phyloP scores from a whole-genome alignment of 2,888 invertebrate genomes.

The Cordilura impudica region DNA sequence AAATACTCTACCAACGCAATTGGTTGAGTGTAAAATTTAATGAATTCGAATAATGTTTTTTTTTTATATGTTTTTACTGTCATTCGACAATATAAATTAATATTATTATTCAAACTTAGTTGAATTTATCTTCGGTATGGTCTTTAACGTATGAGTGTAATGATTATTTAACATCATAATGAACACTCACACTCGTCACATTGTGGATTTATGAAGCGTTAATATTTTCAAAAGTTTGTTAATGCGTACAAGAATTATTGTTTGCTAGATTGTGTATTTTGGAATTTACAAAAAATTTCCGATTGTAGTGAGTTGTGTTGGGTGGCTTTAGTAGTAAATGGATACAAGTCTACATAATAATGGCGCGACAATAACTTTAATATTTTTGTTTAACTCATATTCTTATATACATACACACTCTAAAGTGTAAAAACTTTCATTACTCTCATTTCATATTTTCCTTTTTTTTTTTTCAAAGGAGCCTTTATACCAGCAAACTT shows the following conservation, averaged over 20 bases:
- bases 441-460: background rate
- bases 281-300: conserved; percentile 50
- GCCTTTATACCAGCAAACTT: background rate
- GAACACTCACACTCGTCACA: background rate
- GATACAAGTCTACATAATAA: conserved; percentile 5
- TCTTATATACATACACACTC: background rate
- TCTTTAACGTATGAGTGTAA: background rate
- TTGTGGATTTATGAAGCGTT: conserved; percentile 22
- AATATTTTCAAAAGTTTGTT: conserved; percentile 58
- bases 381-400: background rate
- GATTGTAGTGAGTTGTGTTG: background rate
- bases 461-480: background rate
- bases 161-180: conserved; percentile 3
- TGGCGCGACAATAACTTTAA: conserved; percentile 17
- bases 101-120: too few relatives aligned
- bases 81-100: too few relatives aligned
- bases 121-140: too few relatives aligned
- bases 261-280: conserved; percentile 52
- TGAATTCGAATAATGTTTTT: too few relatives aligned
- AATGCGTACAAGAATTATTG: conserved; percentile 63
- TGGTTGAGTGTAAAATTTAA: too few relatives aligned
- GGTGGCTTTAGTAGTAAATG: background rate
- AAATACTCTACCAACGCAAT: too few relatives aligned
- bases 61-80: too few relatives aligned
- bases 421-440: background rate